Base-by-base conservation (phyloP, 2,888 invertebrate species). In the Rhingia rostrata region DNA sequence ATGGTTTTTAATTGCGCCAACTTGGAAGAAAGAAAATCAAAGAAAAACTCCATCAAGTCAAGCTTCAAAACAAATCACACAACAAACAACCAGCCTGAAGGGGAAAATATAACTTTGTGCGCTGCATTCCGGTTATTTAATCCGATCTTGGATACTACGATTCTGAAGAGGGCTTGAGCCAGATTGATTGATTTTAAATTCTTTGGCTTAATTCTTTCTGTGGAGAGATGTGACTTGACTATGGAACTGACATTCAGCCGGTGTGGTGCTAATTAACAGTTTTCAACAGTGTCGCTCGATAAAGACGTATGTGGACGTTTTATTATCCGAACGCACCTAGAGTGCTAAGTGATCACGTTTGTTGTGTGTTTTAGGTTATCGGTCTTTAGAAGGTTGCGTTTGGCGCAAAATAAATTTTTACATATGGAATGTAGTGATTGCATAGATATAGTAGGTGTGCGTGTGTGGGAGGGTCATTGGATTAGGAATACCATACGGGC, bases 91-190 rank as follows among this genome's bases (percentile, higher is more conserved):
- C 2, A 22, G 2, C 22, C 22, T 22, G 22, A 35, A 32, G 6
- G 51, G 35, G 54, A 10, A 53, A 53, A 35, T 61, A 47, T 4
- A 47, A 58, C 47, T 58, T 12, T 69, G 30, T 35, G 14, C 41
- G 39, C 47, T 35, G 37, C 33, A 61, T 72, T 72, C 61, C 51
- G 72, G 61, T 72, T 60, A 61, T 53, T 72, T 72, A 72, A 61
- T 72, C 60, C 72, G 43, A 61, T 35, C 60, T 12, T 33, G 33
- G 33, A 30, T 14, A 43, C 12, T n/a, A 22, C 22, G 22, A 22
- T 22, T 6, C 14, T 43, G 35, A 32, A 45, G 14, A 72, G 35
- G 43, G 30, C 37, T 61, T 53, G 61, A 53, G 61, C 60, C 61
- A 53, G 61, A 61, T 61, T 45, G 53, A 72, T 63, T 41, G 61